phyloP scores from a whole-genome alignment of 2,113 vertebrate species.

The Cacatua alba region DNA sequence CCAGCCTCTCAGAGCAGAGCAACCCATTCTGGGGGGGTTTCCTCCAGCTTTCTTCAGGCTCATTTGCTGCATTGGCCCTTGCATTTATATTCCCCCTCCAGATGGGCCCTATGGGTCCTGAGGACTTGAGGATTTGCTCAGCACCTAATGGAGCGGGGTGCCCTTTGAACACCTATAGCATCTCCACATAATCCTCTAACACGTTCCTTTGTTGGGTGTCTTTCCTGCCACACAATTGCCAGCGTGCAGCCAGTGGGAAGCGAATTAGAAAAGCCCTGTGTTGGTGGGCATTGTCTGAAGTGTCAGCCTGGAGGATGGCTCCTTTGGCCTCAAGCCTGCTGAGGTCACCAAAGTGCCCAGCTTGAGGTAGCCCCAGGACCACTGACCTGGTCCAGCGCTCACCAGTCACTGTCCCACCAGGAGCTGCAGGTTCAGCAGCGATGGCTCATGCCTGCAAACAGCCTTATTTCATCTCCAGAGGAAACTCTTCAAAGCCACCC shows the following conservation, averaged over 20 bases:
- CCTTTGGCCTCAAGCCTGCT: neutral
- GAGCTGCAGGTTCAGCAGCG: neutral
- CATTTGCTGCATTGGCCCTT: neutral
- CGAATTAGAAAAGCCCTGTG: neutral
- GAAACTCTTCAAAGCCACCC: constrained; percentile 60
- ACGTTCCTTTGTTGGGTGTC: neutral
- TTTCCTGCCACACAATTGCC: neutral
- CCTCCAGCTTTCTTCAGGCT: neutral
- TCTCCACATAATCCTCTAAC: neutral
- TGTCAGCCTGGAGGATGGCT: neutral
- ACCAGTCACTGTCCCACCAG: neutral
- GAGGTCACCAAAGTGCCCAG: neutral
- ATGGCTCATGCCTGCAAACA: neutral
- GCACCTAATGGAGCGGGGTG: neutral
- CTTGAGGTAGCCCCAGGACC: neutral
- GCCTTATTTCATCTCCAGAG: constrained; percentile 14
- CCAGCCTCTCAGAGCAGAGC: neutral
- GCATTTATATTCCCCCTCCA: neutral
- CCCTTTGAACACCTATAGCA: neutral
- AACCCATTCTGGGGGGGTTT: neutral
- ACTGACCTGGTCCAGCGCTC: neutral
- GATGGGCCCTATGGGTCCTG: neutral
- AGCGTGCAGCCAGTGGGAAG: neutral
- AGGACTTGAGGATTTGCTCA: neutral
- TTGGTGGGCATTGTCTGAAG: neutral